A percentile compares a stretch with the other conserved stretches of the same genome.
Conservation (phyloP, 2,888 invertebrate genomes). For the Chrysomela aeneicollis region DNA sequence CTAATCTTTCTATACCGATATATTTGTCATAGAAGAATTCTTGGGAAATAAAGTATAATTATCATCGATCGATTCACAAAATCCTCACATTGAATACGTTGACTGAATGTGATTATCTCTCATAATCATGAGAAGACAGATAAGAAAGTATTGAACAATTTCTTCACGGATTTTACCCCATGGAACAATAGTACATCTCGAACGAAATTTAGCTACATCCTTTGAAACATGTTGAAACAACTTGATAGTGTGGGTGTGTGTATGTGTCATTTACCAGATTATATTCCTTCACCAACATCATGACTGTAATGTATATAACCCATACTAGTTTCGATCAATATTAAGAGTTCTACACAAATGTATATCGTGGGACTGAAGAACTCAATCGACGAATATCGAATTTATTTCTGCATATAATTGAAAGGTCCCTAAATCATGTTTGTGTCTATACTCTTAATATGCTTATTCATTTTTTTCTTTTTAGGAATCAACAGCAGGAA, state of each 20-base stretch:
- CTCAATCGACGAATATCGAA: constrained; percentile 7
- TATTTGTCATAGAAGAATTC: too few species aligned
- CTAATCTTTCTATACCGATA: too few species aligned
- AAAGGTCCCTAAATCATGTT: constrained; percentile 44
- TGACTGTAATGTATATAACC: constrained; percentile 27
- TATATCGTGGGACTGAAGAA: constrained; percentile 39
- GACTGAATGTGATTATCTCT: too few species aligned
- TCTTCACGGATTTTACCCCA: too few species aligned
- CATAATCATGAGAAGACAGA: too few species aligned
- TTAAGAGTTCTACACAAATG: constrained; percentile 52
- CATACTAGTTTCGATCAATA: constrained; percentile 30
- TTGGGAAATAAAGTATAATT: too few species aligned
- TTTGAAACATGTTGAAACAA: neutral
- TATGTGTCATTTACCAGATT: neutral
- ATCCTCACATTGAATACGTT: too few species aligned
- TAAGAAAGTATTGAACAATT: too few species aligned
- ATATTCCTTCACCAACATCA: neutral
- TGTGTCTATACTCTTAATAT: constrained; percentile 52
- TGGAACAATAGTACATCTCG: too few species aligned
- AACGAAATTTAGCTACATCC: too few species aligned
- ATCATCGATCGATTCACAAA: too few species aligned
- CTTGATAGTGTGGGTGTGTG: constrained; percentile 1
- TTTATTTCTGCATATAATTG: constrained; percentile 12
- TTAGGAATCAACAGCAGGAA: constrained; percentile 49
- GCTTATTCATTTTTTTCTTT: constrained; percentile 41